A percentile compares a stretch with the other conserved stretches of the same genome.
phyloP scores from a whole-genome alignment of 2,797 vertebrate species.

The Phrynocephalus vlangalii region DNA sequence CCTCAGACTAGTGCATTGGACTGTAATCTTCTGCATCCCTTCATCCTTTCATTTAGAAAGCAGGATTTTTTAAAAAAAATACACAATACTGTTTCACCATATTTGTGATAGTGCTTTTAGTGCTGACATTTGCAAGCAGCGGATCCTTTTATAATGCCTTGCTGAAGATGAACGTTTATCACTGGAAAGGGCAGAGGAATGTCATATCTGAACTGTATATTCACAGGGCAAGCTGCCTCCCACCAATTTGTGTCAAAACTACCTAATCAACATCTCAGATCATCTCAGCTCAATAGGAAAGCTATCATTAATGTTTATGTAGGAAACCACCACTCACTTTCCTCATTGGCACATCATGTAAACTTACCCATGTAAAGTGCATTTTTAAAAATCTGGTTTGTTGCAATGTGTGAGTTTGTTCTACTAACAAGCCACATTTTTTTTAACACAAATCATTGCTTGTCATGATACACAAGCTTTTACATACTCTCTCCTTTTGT shows the following conservation, averaged over 20 bases:
- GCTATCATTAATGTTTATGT: neutral
- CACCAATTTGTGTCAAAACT: neutral
- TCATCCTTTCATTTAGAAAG: constrained; percentile 9
- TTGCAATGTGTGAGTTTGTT: neutral
- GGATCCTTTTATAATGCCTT: constrained; percentile 19
- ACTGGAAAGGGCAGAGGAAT: neutral
- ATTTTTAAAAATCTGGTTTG: neutral
- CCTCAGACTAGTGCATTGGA: neutral
- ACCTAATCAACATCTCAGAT: neutral
- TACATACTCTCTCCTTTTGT: neutral
- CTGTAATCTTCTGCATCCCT: constrained; percentile 5
- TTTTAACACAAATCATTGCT: neutral
- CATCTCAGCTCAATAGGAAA: neutral
- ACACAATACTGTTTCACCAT: neutral
- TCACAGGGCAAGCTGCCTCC: neutral
- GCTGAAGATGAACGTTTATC: neutral
- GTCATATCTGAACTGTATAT: constrained; percentile 3
- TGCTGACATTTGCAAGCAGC: constrained; percentile 31
- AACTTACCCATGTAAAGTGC: neutral
- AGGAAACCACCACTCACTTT: neutral
- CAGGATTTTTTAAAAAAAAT: neutral
- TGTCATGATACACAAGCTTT: neutral
- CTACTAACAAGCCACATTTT: neutral
- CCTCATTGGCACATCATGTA: neutral
- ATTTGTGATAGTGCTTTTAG: constrained; percentile 13